phyloP scores from a whole-genome alignment of 2,113 vertebrate species.

The Cinclus cinclus region DNA sequence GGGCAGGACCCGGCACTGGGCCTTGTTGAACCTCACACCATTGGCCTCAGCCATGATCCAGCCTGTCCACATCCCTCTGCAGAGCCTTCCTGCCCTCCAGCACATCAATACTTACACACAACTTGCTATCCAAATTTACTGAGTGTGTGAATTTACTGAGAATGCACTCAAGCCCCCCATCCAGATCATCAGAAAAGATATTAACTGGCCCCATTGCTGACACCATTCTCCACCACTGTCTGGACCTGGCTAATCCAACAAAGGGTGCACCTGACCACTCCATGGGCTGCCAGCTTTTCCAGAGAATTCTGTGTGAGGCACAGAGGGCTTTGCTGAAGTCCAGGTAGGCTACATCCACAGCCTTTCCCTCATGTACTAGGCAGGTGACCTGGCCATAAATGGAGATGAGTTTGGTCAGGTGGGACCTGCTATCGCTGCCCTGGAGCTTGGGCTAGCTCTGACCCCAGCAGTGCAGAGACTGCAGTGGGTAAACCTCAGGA shows the following conservation, averaged over 20 bases:
- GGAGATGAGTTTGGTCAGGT: neutral
- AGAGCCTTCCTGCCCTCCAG: neutral
- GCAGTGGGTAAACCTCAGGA: too few species aligned
- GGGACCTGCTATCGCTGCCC: neutral
- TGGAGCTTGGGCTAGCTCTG: too few species aligned
- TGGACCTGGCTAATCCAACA: neutral
- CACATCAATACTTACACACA: neutral
- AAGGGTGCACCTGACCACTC: neutral
- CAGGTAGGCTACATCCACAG: neutral
- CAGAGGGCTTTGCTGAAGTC: neutral
- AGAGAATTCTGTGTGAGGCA: neutral
- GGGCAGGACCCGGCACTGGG: accelerated
- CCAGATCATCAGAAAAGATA: neutral
- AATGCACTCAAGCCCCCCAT: too few species aligned
- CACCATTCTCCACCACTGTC: neutral
- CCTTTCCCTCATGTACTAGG: neutral
- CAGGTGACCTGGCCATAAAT: neutral
- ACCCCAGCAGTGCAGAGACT: too few species aligned
- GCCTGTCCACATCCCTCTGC: neutral
- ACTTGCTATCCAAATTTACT: neutral
- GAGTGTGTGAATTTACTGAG: neutral
- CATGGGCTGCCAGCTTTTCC: too few species aligned
- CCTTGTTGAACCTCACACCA: neutral
- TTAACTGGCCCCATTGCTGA: neutral
- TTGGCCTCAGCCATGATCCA: neutral